Base-by-base conservation (phyloP, 1,140 invertebrate species). In the Argopecten irradians region DNA sequence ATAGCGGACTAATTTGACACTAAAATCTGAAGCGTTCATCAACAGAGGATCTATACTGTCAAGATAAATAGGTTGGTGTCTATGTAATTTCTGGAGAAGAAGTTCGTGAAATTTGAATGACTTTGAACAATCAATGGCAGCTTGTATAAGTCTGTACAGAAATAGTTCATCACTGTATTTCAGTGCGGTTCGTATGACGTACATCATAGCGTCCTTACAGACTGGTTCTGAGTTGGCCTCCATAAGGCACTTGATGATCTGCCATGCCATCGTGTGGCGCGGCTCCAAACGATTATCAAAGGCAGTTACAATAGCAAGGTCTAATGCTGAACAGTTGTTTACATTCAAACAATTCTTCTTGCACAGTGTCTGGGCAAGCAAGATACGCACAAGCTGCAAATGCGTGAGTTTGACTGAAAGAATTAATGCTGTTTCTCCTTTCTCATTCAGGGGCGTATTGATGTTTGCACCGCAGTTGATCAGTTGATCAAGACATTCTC, bases 201-300 rank as follows among this genome's bases (percentile, higher is more conserved):
- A 93, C 87, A 92, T 88, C 91, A 93, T 93, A 34, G 92, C 92
- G 84, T 91, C 90, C 46, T 90, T 90, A 82, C 91, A 91, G 16
- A 91, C 71, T 16, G 92, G 91, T 83, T 93, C 92, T 0, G 91
- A 91, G 71, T 88, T 86, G 9, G 90, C 86, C 83, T 89, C 88
- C 84, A 93, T 87, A 5, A 93, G 83, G 8, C 89, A 41, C 34
- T 89, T 35, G 5, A 92, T 86, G 19, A 93, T 93, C 85, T 92
- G 86, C 92, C 92, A 93, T 33, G 91, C 91, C 36, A 89, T 84
- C 9, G 86, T 87, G 41, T 91, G 90, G 11, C 89, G 86, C 5
- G 89, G 89, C 86, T 92, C 91, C 28, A 89, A 33, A 9, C 90
- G 89, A 86, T 91, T 92, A 84, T 93, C 91, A 89, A 90, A 93